Conservation (phyloP, 2,888 invertebrate species). For the Timandra comae region DNA sequence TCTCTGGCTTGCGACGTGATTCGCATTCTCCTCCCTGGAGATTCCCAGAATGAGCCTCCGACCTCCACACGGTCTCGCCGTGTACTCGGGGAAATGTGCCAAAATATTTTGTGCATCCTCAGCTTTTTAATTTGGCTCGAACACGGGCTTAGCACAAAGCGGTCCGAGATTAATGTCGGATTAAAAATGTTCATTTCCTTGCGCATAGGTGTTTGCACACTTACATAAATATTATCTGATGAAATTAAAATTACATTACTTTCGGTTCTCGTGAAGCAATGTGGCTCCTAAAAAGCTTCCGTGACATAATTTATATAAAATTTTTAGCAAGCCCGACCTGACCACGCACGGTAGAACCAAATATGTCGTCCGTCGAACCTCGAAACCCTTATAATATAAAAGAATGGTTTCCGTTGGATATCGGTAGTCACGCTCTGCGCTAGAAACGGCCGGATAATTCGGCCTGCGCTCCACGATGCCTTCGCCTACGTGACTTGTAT, state of each 20-base stretch:
- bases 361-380: neutral
- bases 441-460: conserved; percentile 33
- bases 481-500: conserved; percentile 45
- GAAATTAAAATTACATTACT: too few relatives aligned
- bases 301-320: too few relatives aligned
- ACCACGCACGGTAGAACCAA: too few relatives aligned
- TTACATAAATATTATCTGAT: neutral
- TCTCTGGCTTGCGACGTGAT: conserved; percentile 42
- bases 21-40: conserved; percentile 40
- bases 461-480: conserved; percentile 29
- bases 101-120: conserved; percentile 39
- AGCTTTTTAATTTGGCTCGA: conserved; percentile 40
- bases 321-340: too few relatives aligned
- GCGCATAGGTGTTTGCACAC: conserved; percentile 2
- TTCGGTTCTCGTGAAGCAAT: too few relatives aligned
- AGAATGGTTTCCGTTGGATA: conserved; percentile 26
- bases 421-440: conserved; percentile 35
- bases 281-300: too few relatives aligned
- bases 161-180: conserved; percentile 25
- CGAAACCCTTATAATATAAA: conserved; percentile 14
- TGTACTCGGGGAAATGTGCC: conserved; percentile 34
- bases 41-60: conserved; percentile 26
- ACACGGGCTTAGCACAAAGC: conserved; percentile 20
- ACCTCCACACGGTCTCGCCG: conserved; percentile 27
- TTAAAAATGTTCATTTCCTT: conserved; percentile 9